Evolutionary conservation across 1,140 invertebrate species (phyloP).

Genomic region (Drosophila funebris): DNA sequence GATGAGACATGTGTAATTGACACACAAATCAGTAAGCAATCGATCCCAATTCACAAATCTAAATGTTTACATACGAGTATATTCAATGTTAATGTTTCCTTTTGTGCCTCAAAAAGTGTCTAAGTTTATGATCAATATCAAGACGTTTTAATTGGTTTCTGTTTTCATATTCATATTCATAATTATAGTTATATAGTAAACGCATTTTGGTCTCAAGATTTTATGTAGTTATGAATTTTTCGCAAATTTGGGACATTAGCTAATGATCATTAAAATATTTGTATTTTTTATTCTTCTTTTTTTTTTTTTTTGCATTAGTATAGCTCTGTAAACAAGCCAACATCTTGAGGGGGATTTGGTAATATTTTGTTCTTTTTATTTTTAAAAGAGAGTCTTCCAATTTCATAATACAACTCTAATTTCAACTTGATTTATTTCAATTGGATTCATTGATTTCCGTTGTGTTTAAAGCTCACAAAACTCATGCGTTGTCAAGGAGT

Average conservation of each 20-base stretch:
- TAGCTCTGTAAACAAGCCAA: conserved; percentile 60
- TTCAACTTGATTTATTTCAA: conserved; percentile 46
- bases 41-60: background rate
- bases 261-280: conserved; percentile 44
- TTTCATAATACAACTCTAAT: conserved; percentile 65
- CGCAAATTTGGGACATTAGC: conserved; percentile 41
- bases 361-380: conserved; percentile 24
- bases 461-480: conserved; percentile 51
- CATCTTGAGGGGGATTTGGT: conserved; percentile 21
- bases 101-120: conserved; percentile 10
- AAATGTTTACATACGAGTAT: conserved; percentile 6
- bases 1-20: conserved; percentile 31
- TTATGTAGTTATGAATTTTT: conserved; percentile 46
- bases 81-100: background rate
- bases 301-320: no score
- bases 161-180: conserved; percentile 3
- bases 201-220: conserved; percentile 79
- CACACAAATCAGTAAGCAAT: conserved; percentile 35
- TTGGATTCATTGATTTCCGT: conserved; percentile 20
- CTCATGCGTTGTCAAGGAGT: conserved; percentile 45
- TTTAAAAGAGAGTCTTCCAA: conserved; percentile 62
- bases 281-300: conserved; percentile 1
- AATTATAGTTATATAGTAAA: conserved; percentile 50
- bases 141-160: background rate
- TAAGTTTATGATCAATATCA: background rate